Conservation (phyloP, 2,797 vertebrate species). For the Phataginus tricuspis region DNA sequence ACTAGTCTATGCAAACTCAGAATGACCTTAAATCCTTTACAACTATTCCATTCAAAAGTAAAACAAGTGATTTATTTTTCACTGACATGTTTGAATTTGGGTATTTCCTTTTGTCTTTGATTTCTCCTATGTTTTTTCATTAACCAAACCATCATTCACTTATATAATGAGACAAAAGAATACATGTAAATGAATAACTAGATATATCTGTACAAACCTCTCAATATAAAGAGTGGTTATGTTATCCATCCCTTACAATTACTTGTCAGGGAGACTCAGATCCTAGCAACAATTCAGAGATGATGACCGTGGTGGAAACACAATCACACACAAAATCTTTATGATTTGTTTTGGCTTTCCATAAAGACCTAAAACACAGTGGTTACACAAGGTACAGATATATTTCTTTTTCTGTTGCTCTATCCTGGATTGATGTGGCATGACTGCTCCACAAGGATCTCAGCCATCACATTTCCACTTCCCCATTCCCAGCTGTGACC, state of each 20-base stretch:
- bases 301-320: background rate
- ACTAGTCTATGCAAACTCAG: background rate
- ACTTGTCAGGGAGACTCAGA: background rate
- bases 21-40: background rate
- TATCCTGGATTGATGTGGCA: background rate
- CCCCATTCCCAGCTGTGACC: background rate
- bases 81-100: background rate
- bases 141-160: background rate
- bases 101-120: background rate
- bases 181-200: background rate
- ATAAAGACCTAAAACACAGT: background rate
- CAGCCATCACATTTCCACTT: background rate
- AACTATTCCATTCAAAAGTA: background rate
- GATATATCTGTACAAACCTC: background rate
- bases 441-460: background rate
- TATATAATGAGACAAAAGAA: background rate
- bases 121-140: background rate
- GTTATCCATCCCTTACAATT: background rate
- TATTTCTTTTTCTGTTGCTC: background rate
- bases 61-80: background rate
- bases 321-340: background rate
- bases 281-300: background rate
- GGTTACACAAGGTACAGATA: background rate
- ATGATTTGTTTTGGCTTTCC: background rate
- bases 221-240: background rate